Evolutionary conservation across 2,888 invertebrate genomes (phyloP).

Genomic region (Chesias legatella): DNA sequence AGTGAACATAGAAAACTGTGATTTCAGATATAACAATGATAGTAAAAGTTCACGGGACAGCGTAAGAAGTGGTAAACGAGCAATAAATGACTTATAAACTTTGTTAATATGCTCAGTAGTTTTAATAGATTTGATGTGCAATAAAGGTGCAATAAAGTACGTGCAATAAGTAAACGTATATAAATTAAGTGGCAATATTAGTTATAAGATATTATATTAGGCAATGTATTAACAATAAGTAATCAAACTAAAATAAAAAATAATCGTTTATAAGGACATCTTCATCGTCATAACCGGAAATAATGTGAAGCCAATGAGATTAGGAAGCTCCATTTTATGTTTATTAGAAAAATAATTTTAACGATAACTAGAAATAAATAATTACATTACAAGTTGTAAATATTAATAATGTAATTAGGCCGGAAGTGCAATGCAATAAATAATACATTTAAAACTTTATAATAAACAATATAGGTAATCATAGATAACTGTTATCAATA

Average conservation of each 20-base stretch:
- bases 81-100: conserved; percentile 33
- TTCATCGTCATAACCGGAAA: too few species aligned
- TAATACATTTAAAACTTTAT: conserved; percentile 39
- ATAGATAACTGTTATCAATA: neutral
- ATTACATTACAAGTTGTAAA: conserved; percentile 11
- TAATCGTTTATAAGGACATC: too few species aligned
- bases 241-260: neutral
- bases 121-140: conserved; percentile 41
- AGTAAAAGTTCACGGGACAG: conserved; percentile 43
- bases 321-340: too few species aligned
- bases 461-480: conserved; percentile 15
- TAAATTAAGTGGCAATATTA: conserved; percentile 17
- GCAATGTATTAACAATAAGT: neutral
- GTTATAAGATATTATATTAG: conserved; percentile 1
- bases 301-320: too few species aligned
- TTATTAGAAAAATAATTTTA: too few species aligned
- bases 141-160: conserved; percentile 51
- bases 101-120: conserved; percentile 29
- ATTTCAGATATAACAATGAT: conserved; percentile 36
- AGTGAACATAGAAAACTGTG: conserved; percentile 42
- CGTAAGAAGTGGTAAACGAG: conserved; percentile 39
- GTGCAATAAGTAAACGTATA: neutral
- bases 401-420: conserved; percentile 44
- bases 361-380: conserved; percentile 8
- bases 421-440: conserved; percentile 78